These are phyloP conservation scores for Acipenser transmontanus DNA, from an alignment of 2,797 vertebrate species.

Conservation along the genomic window DNA sequence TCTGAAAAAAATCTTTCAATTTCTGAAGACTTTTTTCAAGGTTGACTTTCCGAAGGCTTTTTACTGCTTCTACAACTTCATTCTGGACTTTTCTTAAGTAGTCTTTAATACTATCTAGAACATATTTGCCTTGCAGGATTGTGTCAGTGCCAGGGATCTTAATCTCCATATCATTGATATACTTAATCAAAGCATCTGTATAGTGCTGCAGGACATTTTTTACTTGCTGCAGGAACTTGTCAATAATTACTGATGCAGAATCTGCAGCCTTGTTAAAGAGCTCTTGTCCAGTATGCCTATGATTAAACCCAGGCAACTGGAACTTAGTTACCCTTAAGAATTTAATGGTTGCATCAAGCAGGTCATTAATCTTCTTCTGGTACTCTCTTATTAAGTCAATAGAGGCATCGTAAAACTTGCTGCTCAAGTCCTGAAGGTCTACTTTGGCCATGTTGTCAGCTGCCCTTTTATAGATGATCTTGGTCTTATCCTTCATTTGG, in stretches of 20 bases:
- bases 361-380: conserved; percentile 34
- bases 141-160: conserved; percentile 51
- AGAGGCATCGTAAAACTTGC: conserved; percentile 30
- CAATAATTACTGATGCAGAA: conserved; percentile 32
- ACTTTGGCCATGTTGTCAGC: conserved; percentile 44
- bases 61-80: conserved; percentile 35
- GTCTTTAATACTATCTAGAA: conserved; percentile 45
- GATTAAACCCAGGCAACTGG: conserved; percentile 58
- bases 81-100: conserved; percentile 36
- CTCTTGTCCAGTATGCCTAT: conserved; percentile 57
- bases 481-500: conserved; percentile 44
- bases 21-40: conserved; percentile 43
- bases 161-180: conserved; percentile 52
- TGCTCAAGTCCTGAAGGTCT: conserved; percentile 39
- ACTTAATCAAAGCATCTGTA: conserved; percentile 45
- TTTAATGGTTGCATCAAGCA: conserved; percentile 50
- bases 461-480: conserved; percentile 47
- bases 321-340: conserved; percentile 62
- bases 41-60: conserved; percentile 43
- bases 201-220: conserved; percentile 39
- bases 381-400: conserved; percentile 39
- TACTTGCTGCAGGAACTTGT: conserved; percentile 45
- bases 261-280: conserved; percentile 41
- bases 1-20: conserved; percentile 40
- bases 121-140: conserved; percentile 45